Evolutionary conservation across 2,113 vertebrate species (phyloP).

Genomic region (Sander vitreus): DNA sequence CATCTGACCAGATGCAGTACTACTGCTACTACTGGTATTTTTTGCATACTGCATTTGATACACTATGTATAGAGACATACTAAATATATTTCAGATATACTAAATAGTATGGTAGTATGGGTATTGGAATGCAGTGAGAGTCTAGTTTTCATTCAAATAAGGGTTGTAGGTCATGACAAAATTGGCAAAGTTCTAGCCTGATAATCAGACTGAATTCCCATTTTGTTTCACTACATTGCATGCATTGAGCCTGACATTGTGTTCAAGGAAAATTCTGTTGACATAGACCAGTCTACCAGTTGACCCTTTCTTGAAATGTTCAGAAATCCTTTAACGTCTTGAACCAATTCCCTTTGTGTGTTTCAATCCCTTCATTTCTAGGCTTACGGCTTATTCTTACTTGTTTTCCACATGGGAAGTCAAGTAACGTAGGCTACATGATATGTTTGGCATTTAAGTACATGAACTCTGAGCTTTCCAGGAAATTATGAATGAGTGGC

Average conservation of each 20-base stretch:
- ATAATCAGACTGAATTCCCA: background rate
- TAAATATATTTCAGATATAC: no score
- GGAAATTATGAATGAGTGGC: no score
- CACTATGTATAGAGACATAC: no score
- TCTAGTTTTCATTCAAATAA: background rate
- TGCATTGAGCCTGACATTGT: background rate
- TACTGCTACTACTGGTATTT: no score
- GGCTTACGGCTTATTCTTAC: background rate
- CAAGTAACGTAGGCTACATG: background rate
- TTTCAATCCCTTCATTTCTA: background rate
- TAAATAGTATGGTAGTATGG: no score
- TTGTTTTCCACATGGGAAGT: background rate
- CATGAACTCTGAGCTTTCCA: no score
- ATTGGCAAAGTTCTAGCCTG: background rate
- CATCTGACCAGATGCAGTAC: no score
- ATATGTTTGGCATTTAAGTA: background rate
- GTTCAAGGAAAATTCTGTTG: background rate
- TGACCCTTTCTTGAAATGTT: background rate
- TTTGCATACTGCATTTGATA: no score
- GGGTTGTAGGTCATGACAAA: background rate
- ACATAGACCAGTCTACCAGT: background rate
- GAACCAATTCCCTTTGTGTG: background rate
- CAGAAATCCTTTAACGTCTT: slow-evolving; percentile 1
- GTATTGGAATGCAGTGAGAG: no score
- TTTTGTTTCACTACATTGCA: background rate